Evolutionary conservation across 2,888 invertebrate genomes (phyloP).

Genomic region (Pharmacophagus antenor): DNA sequence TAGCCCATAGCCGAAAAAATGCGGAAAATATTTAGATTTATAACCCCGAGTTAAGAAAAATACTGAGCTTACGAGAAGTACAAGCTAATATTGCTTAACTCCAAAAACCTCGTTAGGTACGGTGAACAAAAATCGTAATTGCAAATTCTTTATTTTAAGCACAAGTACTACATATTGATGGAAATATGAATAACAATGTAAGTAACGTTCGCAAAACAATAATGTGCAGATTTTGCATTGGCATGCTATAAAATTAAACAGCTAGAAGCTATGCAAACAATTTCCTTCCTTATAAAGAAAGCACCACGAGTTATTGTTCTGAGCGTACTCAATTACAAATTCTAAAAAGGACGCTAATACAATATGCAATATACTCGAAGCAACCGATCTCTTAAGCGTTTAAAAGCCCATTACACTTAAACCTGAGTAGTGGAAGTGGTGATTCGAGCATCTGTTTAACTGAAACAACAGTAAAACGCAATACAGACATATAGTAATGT

Average conservation of each 20-base stretch:
- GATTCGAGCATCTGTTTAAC: constrained; percentile 31
- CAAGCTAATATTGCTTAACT: not conserved
- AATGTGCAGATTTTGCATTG: too few relatives aligned
- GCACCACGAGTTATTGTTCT: not conserved
- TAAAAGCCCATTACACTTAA: constrained; percentile 16
- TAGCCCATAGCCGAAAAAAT: too few relatives aligned
- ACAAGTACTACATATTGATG: too few relatives aligned
- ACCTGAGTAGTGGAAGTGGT: constrained; percentile 4
- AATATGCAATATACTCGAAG: constrained; percentile 11
- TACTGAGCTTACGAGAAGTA: not conserved
- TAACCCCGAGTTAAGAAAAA: not conserved
- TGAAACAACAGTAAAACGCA: constrained; percentile 42
- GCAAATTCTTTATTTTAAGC: too few relatives aligned
- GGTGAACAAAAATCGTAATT: too few relatives aligned
- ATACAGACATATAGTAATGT: constrained; percentile 44
- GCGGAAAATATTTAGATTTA: too few relatives aligned
- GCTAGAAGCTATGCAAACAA: not conserved
- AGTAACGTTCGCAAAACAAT: too few relatives aligned
- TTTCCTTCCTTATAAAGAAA: not conserved
- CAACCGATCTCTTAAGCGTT: constrained; percentile 6
- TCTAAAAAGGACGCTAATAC: constrained; percentile 8
- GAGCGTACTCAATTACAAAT: not conserved
- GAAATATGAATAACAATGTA: too few relatives aligned
- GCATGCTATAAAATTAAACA: too few relatives aligned
- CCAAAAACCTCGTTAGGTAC: too few relatives aligned